A percentile compares a stretch with the other conserved stretches of the same genome.
Evolutionary conservation across 2,888 invertebrate species (phyloP).

Genomic region (Lacanobia oleracea): DNA sequence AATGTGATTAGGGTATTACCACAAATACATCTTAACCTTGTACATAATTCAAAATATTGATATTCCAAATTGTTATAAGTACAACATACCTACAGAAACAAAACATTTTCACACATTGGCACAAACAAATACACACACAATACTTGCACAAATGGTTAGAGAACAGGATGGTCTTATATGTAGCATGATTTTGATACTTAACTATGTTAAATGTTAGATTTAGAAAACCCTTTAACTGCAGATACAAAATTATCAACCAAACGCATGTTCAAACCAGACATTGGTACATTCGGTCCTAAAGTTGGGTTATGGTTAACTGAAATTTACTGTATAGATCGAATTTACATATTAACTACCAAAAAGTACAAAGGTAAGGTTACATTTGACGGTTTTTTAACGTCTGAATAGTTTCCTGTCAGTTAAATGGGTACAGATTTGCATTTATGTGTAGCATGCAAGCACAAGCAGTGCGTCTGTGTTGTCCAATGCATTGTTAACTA

Average conservation of each 20-base stretch:
- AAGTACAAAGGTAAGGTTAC: not conserved
- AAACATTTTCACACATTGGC: constrained; percentile 42
- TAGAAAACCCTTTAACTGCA: constrained; percentile 43
- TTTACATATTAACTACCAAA: not conserved
- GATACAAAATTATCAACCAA: constrained; percentile 12
- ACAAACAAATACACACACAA: constrained; percentile 33
- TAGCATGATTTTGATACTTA: constrained; percentile 56
- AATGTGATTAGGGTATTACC: not conserved
- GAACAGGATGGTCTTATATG: constrained; percentile 63
- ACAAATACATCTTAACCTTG: not conserved
- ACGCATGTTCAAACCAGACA: constrained; percentile 7
- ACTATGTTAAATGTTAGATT: constrained; percentile 52
- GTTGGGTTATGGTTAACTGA: constrained; percentile 1
- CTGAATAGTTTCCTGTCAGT: constrained; percentile 7
- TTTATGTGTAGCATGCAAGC: constrained; percentile 64
- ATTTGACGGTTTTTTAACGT: not conserved
- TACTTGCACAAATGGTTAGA: constrained; percentile 36
- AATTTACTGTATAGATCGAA: not conserved
- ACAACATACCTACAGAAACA: constrained; percentile 9
- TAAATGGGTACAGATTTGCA: constrained; percentile 36
- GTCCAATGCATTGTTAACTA: constrained; percentile 78
- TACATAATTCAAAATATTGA: constrained; percentile 15
- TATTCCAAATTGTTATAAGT: constrained; percentile 23
- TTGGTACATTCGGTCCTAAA: not conserved
- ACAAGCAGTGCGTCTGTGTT: constrained; percentile 74